Evolutionary conservation across 2,113 vertebrate genomes (phyloP), one percentile per base, ranked within the genome.

Genomic region (Abramis brama): DNA sequence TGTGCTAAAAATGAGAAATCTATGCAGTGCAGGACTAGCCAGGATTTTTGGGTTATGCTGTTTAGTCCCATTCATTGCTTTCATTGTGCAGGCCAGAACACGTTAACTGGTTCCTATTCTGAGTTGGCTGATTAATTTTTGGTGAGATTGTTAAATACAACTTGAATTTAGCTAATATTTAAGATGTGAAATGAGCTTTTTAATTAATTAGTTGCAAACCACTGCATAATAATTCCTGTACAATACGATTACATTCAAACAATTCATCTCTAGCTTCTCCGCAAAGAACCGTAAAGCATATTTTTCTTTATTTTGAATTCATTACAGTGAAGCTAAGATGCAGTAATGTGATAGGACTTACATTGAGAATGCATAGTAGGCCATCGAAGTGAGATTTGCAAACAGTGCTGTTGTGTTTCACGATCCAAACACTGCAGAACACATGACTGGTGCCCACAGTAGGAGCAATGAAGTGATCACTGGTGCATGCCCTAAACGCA

Each of bases 381-480:
- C 21, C 23, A 47, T 27, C n/a, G 12, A 70, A 30, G 47, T 70
- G 47, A 82, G 33, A 64, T 47, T 45, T 47, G 79, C 39, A 45
- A 62, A 43, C 55, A 62, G 36, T 0, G 19, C 23, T 64, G 27
- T 39, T 6, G 36, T 39, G 36, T 79, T 43, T 36, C 36, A 30
- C 23, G 78, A 70, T 82, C 33, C 21, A 52, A 74, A 81, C 59
- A 66, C 57, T 62, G 79, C 30, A 70, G 62, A 77, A 68, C 86
- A 66, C 91, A 86, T 85, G 90, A 85, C 85, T 89, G 87, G 75
- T 90, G 89, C 85, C 89, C 68, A 15, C 87, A 88, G 88, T 86
- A 21, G 70, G 87, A 86, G 87, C 87, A 83, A 88, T 90, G 85
- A 90, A 73, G 86, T 85, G 81, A 57, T 87, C 88, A 83, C 71